These are phyloP conservation scores for Cheilosia grossa DNA, from an alignment of 2,888 invertebrate genomes.

Conservation along the genomic window DNA sequence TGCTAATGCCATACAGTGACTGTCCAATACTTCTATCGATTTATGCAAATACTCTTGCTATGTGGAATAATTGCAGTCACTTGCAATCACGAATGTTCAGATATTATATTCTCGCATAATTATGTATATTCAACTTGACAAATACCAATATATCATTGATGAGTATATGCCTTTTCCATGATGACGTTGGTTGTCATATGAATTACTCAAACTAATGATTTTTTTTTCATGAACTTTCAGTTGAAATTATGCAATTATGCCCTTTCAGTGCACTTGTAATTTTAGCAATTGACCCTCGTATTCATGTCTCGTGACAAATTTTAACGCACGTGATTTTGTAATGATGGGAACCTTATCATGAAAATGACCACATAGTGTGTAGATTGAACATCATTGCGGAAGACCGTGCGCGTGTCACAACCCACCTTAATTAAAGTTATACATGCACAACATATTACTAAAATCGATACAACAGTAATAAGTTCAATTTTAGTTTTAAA, in stretches of 20 bases:
- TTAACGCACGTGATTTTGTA: conserved; percentile 55
- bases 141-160: background rate
- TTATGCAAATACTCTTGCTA: too few relatives aligned
- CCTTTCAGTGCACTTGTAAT: conserved; percentile 27
- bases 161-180: background rate
- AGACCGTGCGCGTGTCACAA: conserved; percentile 52
- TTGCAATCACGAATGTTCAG: too few relatives aligned
- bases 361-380: conserved; percentile 31
- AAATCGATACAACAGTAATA: conserved; percentile 19
- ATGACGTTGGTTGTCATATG: conserved; percentile 15
- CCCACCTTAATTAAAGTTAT: conserved; percentile 33
- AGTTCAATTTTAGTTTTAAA: conserved; percentile 16
- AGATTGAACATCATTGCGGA: conserved; percentile 41
- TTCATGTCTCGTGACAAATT: conserved; percentile 58
- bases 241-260: conserved; percentile 53
- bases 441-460: conserved; percentile 16
- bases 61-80: too few relatives aligned
- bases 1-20: too few relatives aligned
- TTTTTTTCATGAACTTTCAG: conserved; percentile 27
- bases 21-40: too few relatives aligned
- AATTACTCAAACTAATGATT: conserved; percentile 25
- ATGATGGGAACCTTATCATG: conserved; percentile 55
- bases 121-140: background rate
- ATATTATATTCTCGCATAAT: too few relatives aligned
- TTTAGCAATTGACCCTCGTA: conserved; percentile 10